Percentiles rank a stretch among this genome's conserved stretches.
phyloP scores from a whole-genome alignment of 2,113 vertebrate genomes.

The Crotalus horridus region DNA sequence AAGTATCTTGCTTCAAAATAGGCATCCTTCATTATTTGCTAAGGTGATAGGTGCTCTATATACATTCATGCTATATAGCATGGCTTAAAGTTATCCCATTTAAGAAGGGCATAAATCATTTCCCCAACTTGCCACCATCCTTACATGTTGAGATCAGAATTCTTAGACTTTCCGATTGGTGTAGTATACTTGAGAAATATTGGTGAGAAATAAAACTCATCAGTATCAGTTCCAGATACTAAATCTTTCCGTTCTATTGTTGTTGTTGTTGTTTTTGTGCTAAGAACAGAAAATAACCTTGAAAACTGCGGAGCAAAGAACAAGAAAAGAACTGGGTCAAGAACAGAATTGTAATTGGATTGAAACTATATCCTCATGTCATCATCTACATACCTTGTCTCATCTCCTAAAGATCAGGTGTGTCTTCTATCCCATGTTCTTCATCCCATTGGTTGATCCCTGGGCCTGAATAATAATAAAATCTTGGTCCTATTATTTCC shows the following conservation, averaged over 20 bases:
- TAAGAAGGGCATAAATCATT: not conserved
- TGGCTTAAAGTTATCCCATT: not conserved
- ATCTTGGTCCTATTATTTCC: not conserved
- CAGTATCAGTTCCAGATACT: not conserved
- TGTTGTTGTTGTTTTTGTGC: not conserved
- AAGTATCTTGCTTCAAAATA: not conserved
- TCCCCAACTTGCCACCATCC: not conserved
- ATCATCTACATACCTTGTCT: not conserved
- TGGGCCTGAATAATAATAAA: not conserved
- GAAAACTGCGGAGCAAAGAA: not conserved
- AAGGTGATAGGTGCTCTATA: not conserved
- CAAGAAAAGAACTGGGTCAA: no score
- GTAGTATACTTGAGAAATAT: not conserved
- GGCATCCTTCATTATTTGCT: not conserved
- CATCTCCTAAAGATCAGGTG: not conserved
- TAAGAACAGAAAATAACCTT: not conserved
- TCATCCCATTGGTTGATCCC: constrained; percentile 8
- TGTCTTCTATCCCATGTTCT: not conserved
- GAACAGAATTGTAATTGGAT: not conserved
- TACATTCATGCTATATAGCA: not conserved
- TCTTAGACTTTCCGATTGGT: not conserved
- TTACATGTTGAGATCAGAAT: not conserved
- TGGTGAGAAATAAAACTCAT: not conserved
- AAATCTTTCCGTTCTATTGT: not conserved
- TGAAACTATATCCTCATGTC: not conserved